These are phyloP conservation scores for Phortica magna DNA, from an alignment of 2,888 invertebrate genomes.

Conservation along the genomic window DNA sequence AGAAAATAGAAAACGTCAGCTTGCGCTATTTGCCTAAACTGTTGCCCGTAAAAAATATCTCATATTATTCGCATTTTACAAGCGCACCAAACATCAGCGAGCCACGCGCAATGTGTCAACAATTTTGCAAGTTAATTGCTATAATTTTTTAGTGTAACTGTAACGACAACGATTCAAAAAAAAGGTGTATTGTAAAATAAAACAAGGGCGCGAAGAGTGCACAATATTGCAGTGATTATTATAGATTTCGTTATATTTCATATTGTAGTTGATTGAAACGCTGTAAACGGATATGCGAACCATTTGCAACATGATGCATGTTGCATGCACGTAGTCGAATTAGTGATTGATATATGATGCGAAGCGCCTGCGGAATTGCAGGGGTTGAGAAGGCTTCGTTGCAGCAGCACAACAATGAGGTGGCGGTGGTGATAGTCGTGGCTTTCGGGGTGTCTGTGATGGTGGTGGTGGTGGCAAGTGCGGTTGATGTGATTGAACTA, in stretches of 20 bases:
- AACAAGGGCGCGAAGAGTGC: neutral
- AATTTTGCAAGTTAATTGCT: slow-evolving; percentile 53
- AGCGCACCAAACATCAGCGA: too few relatives aligned
- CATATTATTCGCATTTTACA: too few relatives aligned
- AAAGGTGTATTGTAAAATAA: slow-evolving; percentile 6
- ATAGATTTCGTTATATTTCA: slow-evolving; percentile 28
- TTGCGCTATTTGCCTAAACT: slow-evolving; percentile 44
- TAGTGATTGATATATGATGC: slow-evolving; percentile 41
- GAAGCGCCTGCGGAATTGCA: slow-evolving; percentile 35
- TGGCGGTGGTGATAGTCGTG: neutral
- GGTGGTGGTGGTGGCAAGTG: slow-evolving; percentile 53
- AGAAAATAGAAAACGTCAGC: slow-evolving; percentile 17
- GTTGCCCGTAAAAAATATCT: slow-evolving; percentile 11
- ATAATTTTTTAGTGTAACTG: slow-evolving; percentile 43
- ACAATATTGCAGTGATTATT: slow-evolving; percentile 39
- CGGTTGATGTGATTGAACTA: slow-evolving; percentile 68
- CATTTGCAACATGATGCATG: slow-evolving; percentile 21
- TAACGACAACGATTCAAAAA: slow-evolving; percentile 29
- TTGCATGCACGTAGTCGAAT: slow-evolving; percentile 31
- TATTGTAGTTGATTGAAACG: slow-evolving; percentile 2
- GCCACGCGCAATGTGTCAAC: slow-evolving; percentile 41
- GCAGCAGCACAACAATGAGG: too few relatives aligned
- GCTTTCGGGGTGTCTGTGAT: too few relatives aligned
- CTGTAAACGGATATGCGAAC: slow-evolving; percentile 7
- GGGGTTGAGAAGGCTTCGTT: slow-evolving; percentile 46